phyloP scores from a whole-genome alignment of 1,140 invertebrate species.

The Achroia grisella region DNA sequence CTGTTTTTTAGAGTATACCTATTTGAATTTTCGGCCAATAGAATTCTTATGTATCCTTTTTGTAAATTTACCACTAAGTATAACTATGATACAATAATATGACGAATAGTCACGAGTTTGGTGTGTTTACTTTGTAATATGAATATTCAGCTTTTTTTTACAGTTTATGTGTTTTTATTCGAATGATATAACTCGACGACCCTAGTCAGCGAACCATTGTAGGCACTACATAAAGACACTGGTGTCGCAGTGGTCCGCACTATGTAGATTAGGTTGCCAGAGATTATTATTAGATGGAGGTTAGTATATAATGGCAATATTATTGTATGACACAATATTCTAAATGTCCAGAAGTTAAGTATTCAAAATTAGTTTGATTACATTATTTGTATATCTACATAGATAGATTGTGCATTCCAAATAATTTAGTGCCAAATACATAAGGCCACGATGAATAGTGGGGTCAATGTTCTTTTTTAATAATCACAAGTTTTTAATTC shows the following conservation, averaged over 20 bases:
- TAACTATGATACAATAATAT: constrained; percentile 16
- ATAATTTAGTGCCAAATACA: constrained; percentile 68
- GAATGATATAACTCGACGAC: too few species aligned
- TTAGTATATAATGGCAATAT: constrained; percentile 24
- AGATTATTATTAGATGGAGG: neutral
- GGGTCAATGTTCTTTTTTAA: constrained; percentile 39
- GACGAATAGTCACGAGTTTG: constrained; percentile 8
- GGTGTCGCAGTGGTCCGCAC: too few species aligned
- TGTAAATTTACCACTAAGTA: constrained; percentile 38
- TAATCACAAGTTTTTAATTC: constrained; percentile 58
- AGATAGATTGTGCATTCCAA: constrained; percentile 64
- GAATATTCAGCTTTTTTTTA: neutral
- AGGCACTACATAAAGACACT: too few species aligned
- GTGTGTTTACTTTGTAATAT: constrained; percentile 6
- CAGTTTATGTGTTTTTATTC: too few species aligned
- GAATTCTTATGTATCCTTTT: constrained; percentile 27
- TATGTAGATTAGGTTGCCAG: too few species aligned
- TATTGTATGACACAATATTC: constrained; percentile 20
- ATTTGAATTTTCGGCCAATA: constrained; percentile 35
- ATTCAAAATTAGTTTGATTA: constrained; percentile 27
- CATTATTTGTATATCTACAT: constrained; percentile 44
- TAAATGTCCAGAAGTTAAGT: constrained; percentile 26
- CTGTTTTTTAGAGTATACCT: constrained; percentile 59
- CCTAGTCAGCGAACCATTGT: too few species aligned
- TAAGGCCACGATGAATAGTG: constrained; percentile 31